Base-by-base conservation (phyloP, 2,797 vertebrate species). In the Cynodonichthys magdalenae region DNA sequence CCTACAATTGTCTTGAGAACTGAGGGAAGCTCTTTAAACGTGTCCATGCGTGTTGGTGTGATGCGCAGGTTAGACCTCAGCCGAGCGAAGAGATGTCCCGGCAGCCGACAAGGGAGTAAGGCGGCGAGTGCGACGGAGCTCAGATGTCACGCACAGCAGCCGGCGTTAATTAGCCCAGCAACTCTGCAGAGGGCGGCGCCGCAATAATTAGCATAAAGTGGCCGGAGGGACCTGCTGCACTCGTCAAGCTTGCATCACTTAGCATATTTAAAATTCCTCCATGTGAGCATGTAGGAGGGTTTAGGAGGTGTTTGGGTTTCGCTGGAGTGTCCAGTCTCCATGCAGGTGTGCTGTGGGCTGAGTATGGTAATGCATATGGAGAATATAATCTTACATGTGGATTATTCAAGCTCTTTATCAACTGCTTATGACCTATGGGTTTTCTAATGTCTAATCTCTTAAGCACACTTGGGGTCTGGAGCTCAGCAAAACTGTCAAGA, bases 191-290 rank as follows among this genome's bases (percentile, higher is more conserved):
- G 93, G 90, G 89, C 81, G 82, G 77, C 71, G 20, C 86, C 58
- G 75, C 82, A 87, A 91, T 92, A 92, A 93, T 94, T 92, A 93
- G 79, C 81, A 87, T 90, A 82, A 92, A 84, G 81, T 86, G 86
- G 87, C 90, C 89, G 48, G 78, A 83, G 90, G 88, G 89, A 90
- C 80, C 79, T 69, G 79, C 71, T 77, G 79, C 79, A 70, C 71
- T 64, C 73, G 46, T 63, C 20, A 53, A 72, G 76, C 74, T 72
- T 54, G 84, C 82, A 82, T 84, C 63, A 67, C 70, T 87, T 86
- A 79, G 77, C 84, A 87, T 88, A 86, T 85, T 86, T 80, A 79
- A 79, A 53, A 71, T 71, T 53, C 77, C 55, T 17, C 76, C 66
- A 64, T 75, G 46, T 20, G 15, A 14, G 62, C n/a, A 27, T 18